Evolutionary conservation across 1,140 invertebrate genomes (phyloP), one percentile per base, ranked within the genome.

Genomic region (Bombus confusus): DNA sequence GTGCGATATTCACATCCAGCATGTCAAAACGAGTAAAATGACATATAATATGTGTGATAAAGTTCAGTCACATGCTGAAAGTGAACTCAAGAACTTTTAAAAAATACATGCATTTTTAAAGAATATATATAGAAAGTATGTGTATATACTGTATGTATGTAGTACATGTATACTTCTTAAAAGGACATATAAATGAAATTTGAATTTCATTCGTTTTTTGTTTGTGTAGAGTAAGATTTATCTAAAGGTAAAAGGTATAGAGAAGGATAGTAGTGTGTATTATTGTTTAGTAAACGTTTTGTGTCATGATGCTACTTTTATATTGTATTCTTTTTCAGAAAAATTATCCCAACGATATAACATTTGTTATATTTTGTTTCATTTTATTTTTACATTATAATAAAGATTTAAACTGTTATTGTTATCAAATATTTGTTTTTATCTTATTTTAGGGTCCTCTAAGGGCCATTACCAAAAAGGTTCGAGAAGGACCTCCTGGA

Each of bases 381-480:
- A n/a, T 37, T 28, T 57, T 37, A 28, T 34, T 68, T 68, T 22
- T 68, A 34, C 12, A 9, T 66, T 34, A 31, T 64, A 64, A 18
- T 64, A 15, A 34, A 31, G 15, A 1, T 66, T 8, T 47, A 80
- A 66, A 18, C 13, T 25, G 18, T 25, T 52, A 57, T 66, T 66
- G n/a, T 28, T 34, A n/a, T 80, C 37, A n/a, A 39, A 5, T 37
- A 74, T 85, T 6, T 52, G 18, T 28, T 28, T 34, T 41, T 15
- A 59, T 77, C 10, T 85, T 80, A 2, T 83, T 5, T 57, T n/a
- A 91, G 89, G 57, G 28, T 57, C 15, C 59, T 71, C 72, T 15
- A 47, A 13, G 5, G 15, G 1, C 15, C 41, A 41, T 41, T 41
- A 41, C 10, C 1, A 0, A 18, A 47, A 18, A 5, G 47, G 1